Evolutionary conservation across 2,888 invertebrate genomes (phyloP).

Genomic region (Cheiracanthium punctorium): DNA sequence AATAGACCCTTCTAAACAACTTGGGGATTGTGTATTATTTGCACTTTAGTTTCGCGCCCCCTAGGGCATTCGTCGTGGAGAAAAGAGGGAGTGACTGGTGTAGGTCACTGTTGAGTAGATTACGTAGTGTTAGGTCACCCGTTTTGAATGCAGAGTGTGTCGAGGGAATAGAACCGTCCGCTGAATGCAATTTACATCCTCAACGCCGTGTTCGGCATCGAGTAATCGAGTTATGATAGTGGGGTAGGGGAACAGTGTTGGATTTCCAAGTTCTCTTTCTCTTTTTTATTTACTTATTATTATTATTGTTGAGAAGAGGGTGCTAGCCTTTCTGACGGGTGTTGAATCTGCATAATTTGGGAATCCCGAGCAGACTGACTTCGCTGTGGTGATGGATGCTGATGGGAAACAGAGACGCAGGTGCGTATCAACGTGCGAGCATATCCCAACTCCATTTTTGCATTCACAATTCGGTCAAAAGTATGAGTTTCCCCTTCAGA

Average conservation of each 20-base stretch:
- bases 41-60: conserved; percentile 53
- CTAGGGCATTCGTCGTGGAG: conserved; percentile 29
- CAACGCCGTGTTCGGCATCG: conserved; percentile 57
- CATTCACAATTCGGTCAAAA: no score
- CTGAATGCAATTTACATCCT: conserved; percentile 62
- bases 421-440: no score
- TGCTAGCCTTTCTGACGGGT: background rate
- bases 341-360: background rate
- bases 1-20: conserved; percentile 66
- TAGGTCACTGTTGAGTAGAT: conserved; percentile 64
- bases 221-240: conserved; percentile 58
- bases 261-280: background rate
- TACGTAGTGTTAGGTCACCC: conserved; percentile 65
- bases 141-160: background rate
- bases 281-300: no score
- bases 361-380: background rate
- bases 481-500: no score
- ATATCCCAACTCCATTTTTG: no score
- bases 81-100: conserved; percentile 57
- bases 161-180: conserved; percentile 9
- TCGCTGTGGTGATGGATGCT: background rate
- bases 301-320: background rate
- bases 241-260: conserved; percentile 1
- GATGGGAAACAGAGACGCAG: background rate
- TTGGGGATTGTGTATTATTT: conserved; percentile 60